phyloP scores from a whole-genome alignment of 2,888 invertebrate species.

The Thyatira batis region DNA sequence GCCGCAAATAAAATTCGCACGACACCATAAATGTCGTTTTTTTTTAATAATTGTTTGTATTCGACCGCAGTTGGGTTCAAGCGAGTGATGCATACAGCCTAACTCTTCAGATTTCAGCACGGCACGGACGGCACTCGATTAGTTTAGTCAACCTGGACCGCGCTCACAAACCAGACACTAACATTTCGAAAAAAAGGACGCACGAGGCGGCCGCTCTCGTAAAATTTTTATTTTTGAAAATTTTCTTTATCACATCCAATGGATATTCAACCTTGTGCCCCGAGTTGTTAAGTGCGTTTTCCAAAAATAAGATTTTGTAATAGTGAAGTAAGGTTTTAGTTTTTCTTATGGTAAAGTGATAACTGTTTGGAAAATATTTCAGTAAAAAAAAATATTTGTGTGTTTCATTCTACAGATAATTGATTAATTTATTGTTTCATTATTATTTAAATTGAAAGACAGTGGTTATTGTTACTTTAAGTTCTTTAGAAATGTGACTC shows the following conservation, averaged over 20 bases:
- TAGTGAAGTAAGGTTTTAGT: background rate
- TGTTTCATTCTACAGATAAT: too few relatives aligned
- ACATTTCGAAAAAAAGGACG: background rate
- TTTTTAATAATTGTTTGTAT: background rate
- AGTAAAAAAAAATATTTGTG: background rate
- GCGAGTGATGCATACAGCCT: constrained; percentile 28
- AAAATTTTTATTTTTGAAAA: background rate
- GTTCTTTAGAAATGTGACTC: too few relatives aligned
- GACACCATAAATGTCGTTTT: background rate
- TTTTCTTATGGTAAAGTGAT: background rate
- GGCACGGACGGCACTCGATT: constrained; percentile 20
- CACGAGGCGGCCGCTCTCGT: background rate
- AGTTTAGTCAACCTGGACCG: constrained; percentile 48
- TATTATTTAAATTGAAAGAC: too few relatives aligned
- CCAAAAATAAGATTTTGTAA: background rate
- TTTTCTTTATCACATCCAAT: background rate
- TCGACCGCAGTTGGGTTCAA: too few relatives aligned
- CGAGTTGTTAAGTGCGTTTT: background rate
- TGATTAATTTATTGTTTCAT: too few relatives aligned
- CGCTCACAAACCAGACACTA: constrained; percentile 28
- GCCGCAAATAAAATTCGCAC: background rate
- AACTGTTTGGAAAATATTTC: background rate
- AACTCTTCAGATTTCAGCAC: constrained; percentile 47
- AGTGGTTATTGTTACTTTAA: too few relatives aligned
- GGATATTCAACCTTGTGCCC: background rate